phyloP scores from a whole-genome alignment of 2,888 invertebrate species.

The Endotricha flammealis region DNA sequence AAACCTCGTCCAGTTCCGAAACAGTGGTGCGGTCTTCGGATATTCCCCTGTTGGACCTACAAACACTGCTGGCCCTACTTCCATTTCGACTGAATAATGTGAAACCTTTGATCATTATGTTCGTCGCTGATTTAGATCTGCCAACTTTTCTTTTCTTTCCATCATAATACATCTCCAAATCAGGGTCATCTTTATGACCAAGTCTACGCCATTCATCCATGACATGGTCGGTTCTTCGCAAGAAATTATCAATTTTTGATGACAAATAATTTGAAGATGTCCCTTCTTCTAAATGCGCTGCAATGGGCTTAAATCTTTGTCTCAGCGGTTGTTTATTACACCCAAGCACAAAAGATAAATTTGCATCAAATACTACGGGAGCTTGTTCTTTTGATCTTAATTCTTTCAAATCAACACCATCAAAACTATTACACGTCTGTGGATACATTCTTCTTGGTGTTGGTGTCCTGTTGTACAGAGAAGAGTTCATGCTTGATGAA shows the following conservation, averaged over 20 bases:
- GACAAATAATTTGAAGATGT: conserved; percentile 88
- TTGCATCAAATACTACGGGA: conserved; percentile 89
- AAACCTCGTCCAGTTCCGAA: conserved; percentile 83
- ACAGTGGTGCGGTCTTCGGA: conserved; percentile 81
- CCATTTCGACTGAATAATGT: conserved; percentile 80
- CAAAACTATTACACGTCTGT: conserved; percentile 72
- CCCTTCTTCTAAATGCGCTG: conserved; percentile 86
- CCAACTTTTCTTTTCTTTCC: conserved; percentile 66
- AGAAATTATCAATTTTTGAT: conserved; percentile 87
- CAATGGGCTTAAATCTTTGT: conserved; percentile 83
- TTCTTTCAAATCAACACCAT: conserved; percentile 76
- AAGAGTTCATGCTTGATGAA: conserved; percentile 62
- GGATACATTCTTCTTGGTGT: conserved; percentile 84
- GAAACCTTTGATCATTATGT: conserved; percentile 90
- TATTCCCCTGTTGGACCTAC: conserved; percentile 70
- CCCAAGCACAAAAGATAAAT: conserved; percentile 87
- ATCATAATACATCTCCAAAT: conserved; percentile 49
- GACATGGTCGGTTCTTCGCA: conserved; percentile 90
- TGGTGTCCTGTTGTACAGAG: conserved; percentile 58
- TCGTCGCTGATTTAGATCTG: conserved; percentile 86
- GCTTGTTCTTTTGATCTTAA: conserved; percentile 83
- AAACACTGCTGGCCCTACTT: conserved; percentile 78
- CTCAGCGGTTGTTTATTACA: conserved; percentile 83
- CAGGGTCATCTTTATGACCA: conserved; percentile 79
- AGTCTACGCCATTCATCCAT: conserved; percentile 91